Base-by-base conservation (phyloP, 2,888 invertebrate genomes). In the Callyntrura guangdongensis region DNA sequence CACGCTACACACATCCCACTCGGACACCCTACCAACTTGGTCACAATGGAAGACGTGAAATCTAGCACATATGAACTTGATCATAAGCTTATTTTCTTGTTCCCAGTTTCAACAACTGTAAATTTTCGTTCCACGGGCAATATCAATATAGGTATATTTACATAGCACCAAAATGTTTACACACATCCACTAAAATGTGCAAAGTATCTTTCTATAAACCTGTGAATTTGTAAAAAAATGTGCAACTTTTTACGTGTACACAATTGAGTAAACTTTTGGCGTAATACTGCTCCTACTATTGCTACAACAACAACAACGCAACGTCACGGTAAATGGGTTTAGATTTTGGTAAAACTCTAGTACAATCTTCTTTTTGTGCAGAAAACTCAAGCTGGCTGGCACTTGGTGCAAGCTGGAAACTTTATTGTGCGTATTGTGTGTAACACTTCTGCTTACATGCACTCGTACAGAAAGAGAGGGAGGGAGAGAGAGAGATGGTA, bases 201-300 rank as follows among this genome's bases (percentile, higher is more conserved):
- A 64, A 17, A 64, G 64, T 64, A 36, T 17, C 11, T 45, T 11
- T 61, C 36, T 36, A 6, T 36, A 6, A 36, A 36, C 6, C 36
- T 6, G 36, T 36, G 36, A 36, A 36, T 6, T 36, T 6, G 36
- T 36, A 36, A 11, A 8, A 22, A 20, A 64, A 17, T 25, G 20
- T 22, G 6, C 20, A 22, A 74, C n/a, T 11, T 20, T 77, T 53
- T 49, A 53, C 53, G 77, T 53, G 14, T 20, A 49, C 53, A 77
- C 53, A 49, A 77, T 77, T 77, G 77, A 77, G 77, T 79, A 56
- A 79, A 56, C 79, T 56, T 74, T 74, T 3, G 14, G 4, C 74
- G 22, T 49, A 20, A 49, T 6, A 20, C 12, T 47, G 74, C 12
- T 74, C 12, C 49, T 22, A 11, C 36, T 36, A 6, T n/a, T 36